These are phyloP conservation scores for Dasyornis broadbenti DNA, from an alignment of 2,113 vertebrate species.

Conservation along the genomic window DNA sequence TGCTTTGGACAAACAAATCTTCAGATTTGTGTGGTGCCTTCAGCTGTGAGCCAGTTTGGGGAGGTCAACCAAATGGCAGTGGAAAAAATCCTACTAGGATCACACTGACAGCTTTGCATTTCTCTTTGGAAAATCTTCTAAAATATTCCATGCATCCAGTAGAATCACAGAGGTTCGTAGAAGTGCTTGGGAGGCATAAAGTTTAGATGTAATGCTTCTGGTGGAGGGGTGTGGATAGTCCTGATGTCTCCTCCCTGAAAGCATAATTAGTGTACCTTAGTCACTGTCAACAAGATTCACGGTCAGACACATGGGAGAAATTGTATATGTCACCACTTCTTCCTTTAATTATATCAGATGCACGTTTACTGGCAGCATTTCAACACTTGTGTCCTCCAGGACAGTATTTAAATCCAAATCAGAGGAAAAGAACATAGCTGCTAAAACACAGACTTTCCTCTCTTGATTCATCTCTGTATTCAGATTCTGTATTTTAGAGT, in stretches of 20 bases:
- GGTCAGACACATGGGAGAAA: background rate
- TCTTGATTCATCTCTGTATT: background rate
- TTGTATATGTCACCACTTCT: background rate
- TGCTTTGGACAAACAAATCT: background rate
- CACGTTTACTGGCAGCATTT: background rate
- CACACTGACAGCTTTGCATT: background rate
- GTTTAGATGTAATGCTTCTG: background rate
- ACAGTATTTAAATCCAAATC: background rate
- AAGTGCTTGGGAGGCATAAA: background rate
- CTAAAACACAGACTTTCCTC: background rate
- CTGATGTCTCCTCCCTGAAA: background rate
- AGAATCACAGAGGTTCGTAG: background rate
- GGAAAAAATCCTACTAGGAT: background rate
- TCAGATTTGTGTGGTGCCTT: background rate
- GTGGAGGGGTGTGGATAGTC: background rate
- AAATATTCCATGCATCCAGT: background rate
- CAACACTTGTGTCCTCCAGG: background rate
- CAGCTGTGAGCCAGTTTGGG: background rate
- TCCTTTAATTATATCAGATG: background rate
- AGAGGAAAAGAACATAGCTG: background rate
- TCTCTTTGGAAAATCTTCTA: background rate
- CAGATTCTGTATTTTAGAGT: background rate
- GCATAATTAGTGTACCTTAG: background rate
- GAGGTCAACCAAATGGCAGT: background rate
- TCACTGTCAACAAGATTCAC: background rate